Conservation (phyloP, 2,888 invertebrate species). For the Hydrotaea diabolus region DNA sequence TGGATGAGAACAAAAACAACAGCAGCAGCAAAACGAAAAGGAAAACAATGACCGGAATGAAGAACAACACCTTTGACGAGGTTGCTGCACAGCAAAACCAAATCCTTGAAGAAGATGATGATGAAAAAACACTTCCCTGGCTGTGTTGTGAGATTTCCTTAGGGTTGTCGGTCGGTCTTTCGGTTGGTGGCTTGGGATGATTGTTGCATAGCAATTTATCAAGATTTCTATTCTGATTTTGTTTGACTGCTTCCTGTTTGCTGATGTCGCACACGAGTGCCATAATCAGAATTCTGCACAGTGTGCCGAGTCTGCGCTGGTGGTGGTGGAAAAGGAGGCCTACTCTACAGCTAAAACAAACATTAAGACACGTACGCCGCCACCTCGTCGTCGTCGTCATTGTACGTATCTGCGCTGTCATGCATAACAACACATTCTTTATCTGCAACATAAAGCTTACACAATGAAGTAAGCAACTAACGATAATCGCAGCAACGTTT, state of each 20-base stretch:
- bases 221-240: constrained; percentile 26
- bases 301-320: not conserved
- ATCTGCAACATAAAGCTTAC: constrained; percentile 49
- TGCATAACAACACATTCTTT: constrained; percentile 56
- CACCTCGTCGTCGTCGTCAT: not conserved
- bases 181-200: not conserved
- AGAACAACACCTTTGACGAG: constrained; percentile 27
- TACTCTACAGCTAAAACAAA: not conserved
- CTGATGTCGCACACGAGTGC: constrained; percentile 19
- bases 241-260: constrained; percentile 10
- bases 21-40: not conserved
- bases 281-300: constrained; percentile 3
- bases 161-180: not conserved
- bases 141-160: not conserved
- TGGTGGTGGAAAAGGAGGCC: not conserved
- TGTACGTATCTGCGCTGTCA: constrained; percentile 46
- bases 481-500: not conserved
- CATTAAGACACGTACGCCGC: constrained; percentile 25
- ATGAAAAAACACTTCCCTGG: not conserved
- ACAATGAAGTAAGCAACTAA: constrained; percentile 23
- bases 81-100: not conserved
- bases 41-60: constrained; percentile 22
- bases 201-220: constrained; percentile 29
- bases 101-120: not conserved
- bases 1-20: not conserved